Evolutionary conservation across 2,888 invertebrate genomes (phyloP).

Genomic region (Tachina grossa): DNA sequence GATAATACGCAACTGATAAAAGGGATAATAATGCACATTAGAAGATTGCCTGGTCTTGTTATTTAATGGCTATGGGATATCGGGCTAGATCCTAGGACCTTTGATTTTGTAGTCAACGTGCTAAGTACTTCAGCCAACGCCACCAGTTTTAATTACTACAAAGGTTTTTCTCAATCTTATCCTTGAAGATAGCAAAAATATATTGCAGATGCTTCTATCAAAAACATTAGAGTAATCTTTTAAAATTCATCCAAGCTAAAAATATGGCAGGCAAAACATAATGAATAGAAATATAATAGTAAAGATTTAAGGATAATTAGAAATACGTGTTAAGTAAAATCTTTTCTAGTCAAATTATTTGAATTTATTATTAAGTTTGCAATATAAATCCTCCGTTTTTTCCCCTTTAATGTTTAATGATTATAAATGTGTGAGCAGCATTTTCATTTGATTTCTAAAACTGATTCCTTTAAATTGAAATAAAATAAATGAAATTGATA

Average conservation of each 20-base stretch:
- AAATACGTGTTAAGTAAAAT: constrained; percentile 5
- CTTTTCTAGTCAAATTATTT: constrained; percentile 5
- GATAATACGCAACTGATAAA: too few relatives aligned
- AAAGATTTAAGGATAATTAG: neutral
- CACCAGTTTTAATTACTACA: too few relatives aligned
- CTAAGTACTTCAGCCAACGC: too few relatives aligned
- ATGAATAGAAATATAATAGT: constrained; percentile 7
- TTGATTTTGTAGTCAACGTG: too few relatives aligned
- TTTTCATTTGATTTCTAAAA: constrained; percentile 1
- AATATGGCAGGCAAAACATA: neutral
- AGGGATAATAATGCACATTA: too few relatives aligned
- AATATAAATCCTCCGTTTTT: neutral
- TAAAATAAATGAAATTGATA: constrained; percentile 27
- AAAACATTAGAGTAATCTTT: too few relatives aligned
- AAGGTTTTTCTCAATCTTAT: too few relatives aligned
- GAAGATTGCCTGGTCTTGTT: too few relatives aligned
- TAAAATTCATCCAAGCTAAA: neutral
- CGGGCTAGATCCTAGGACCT: too few relatives aligned
- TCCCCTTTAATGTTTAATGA: neutral
- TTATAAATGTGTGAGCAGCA: neutral
- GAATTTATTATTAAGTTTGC: neutral
- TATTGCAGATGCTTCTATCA: too few relatives aligned
- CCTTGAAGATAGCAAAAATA: too few relatives aligned
- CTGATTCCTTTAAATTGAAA: neutral
- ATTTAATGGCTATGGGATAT: too few relatives aligned